Evolutionary conservation across 2,113 vertebrate species (phyloP), one percentile per base, ranked within the genome.

Genomic region (Nothocercus julius): DNA sequence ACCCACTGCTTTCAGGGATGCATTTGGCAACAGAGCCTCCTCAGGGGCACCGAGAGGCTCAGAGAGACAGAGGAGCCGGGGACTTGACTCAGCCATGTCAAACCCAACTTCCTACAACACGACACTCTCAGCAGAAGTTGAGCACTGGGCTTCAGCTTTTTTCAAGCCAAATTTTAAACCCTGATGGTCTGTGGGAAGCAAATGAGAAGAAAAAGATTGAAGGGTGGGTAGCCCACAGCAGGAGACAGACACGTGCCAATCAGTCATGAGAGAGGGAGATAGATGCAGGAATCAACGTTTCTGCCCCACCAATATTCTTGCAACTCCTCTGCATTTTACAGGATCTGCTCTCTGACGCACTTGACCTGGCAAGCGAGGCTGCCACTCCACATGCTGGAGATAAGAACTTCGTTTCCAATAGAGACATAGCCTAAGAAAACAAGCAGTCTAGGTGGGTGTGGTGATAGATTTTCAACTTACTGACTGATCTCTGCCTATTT

Each of bases 161-260:
- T 66, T 59, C 56, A 56, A 74, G 67, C 3, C 42, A 64, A 54
- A 53, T 66, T 61, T 62, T 53, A 58, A 67, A 36, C 54, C 56
- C 47, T 83, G 69, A 47, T 87, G 58, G 40, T 73, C 42, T 67
- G 72, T 84, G 68, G 78, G 82, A 95, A 34, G 77, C 82, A 66
- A 51, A 56, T 82, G 63, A 86, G 77, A 75, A 89, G 91, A 89
- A 67, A 80, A 58, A 7, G 77, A 45, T 63, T 70, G 32, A 25
- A 80, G 53, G 77, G 51, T 67, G 67, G 76, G 45, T 66, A 72
- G 36, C 17, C 64, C 53, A 66, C 51, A 36, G 54, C 59, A 74
- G 70, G 76, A 93, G 76, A 64, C 76, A 93, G 84, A 82, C 87
- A 85, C 36, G 36, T 34, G 22, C 36, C 67, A 70, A 9, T 21